Base-by-base conservation (phyloP, 2,888 invertebrate genomes). In the Melanostoma mellinum region DNA sequence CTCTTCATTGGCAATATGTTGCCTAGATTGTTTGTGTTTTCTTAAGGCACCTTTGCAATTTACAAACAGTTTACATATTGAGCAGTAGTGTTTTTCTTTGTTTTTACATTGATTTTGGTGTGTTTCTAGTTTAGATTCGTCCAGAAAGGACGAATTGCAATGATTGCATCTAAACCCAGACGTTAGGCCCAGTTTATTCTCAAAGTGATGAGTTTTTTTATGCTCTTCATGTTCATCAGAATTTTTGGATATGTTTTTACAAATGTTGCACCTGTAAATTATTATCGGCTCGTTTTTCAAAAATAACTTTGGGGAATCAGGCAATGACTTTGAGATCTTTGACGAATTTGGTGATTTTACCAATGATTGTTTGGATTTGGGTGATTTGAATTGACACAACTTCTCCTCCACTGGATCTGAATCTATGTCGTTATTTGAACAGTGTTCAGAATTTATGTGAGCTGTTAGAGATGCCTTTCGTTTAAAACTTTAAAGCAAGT, bases 61-160 rank as follows among this genome's bases (percentile, higher is more conserved):
- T 3, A 73, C 32, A 9, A 52, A 73, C 6, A 46, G 56, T 4
- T 85, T 44, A 9, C 85, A 85, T 3, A 77, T 46, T 30, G 77
- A 56, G 4, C 85, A 85, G 20, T 80, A 69, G 30, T 38, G 50
- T 3, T 58, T 30, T 3, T 50, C 46, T 48, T 73, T 53, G 10
- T 61, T 78, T 10, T 30, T 55, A 32, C 76, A 84, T 40, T 56
- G 55, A 0, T 32, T 69, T 30, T 60, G 58, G 50, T 85, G 85
- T 2, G 30, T 40, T 50, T 77, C 61, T 0, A 76, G 58, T n/a
- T 77, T 79, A 2, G 53, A 50, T 4, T 36, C 56, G 9, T 61
- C 52, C 1, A 50, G 4, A 61, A 85, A 85, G 2, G 6, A 53
- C 1, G 73, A 55, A 52, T 55, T 6, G 4, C 85, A 85, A 0